phyloP scores from a whole-genome alignment of 2,888 invertebrate species.

The Synanthedon vespiformis region DNA sequence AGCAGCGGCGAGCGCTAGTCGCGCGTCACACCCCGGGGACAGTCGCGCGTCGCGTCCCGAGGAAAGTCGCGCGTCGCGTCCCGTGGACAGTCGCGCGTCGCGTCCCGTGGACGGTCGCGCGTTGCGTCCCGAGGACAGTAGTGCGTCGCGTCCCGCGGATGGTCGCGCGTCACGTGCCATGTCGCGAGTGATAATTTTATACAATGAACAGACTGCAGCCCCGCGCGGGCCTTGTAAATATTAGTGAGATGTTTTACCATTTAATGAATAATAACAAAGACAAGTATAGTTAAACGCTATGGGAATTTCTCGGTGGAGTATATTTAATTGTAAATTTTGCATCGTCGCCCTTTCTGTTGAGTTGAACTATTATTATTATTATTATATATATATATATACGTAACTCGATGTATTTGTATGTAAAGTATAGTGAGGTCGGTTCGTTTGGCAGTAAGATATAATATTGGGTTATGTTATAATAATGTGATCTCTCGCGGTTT shows the following conservation, averaged over 20 bases:
- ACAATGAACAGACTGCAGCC: slow-evolving; percentile 58
- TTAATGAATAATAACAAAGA: slow-evolving; percentile 54
- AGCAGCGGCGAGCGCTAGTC: slow-evolving; percentile 1
- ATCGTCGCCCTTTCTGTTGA: slow-evolving; percentile 44
- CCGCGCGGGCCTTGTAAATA: slow-evolving; percentile 50
- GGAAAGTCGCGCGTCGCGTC: too few relatives aligned
- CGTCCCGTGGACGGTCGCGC: too few relatives aligned
- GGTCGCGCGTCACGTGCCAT: slow-evolving; percentile 26
- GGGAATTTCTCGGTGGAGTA: slow-evolving; percentile 51
- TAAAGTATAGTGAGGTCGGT: slow-evolving; percentile 17
- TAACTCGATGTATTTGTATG: background rate
- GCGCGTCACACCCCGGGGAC: slow-evolving; percentile 2
- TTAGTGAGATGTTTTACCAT: slow-evolving; percentile 65
- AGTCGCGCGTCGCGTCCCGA: too few relatives aligned
- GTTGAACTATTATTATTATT: slow-evolving; percentile 26
- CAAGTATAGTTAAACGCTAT: slow-evolving; percentile 43
- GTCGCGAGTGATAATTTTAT: slow-evolving; percentile 61
- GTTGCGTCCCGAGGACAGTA: too few relatives aligned
- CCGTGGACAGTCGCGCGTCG: too few relatives aligned
- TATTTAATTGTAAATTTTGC: slow-evolving; percentile 48
- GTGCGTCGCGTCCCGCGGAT: background rate
- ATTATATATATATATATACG: slow-evolving; percentile 17
- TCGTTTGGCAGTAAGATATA: slow-evolving; percentile 3
- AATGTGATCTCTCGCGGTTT: slow-evolving; percentile 11
- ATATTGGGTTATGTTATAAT: slow-evolving; percentile 1